Evolutionary conservation across 92 coral and sea anemone genomes (phyloP).

Genomic region (Palythoa caribaeorum): DNA sequence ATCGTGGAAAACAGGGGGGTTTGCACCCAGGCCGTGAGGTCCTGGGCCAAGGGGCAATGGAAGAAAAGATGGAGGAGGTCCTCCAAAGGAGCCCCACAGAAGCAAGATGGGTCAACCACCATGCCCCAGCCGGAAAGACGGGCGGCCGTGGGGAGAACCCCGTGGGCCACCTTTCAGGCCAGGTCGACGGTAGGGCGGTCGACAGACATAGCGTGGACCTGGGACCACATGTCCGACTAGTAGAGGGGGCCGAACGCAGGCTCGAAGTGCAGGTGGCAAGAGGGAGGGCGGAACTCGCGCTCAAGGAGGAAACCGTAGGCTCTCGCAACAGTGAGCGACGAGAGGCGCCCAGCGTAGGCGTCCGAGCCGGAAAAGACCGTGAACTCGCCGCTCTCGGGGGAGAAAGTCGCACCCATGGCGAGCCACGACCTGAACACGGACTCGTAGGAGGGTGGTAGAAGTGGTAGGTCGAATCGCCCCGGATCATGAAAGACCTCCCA

Average conservation of each 20-base stretch:
- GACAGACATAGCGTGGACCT: slow-evolving; percentile 8
- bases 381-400: too few species aligned
- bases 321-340: not conserved
- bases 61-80: slow-evolving; percentile 7
- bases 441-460: not conserved
- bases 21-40: not conserved
- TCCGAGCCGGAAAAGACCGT: not conserved
- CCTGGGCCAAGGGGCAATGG: not conserved
- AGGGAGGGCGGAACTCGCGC: not conserved
- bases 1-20: not conserved
- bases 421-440: not conserved
- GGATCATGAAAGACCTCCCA: not conserved
- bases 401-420: too few species aligned
- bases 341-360: not conserved
- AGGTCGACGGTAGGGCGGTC: slow-evolving; percentile 26
- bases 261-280: slow-evolving; percentile 21
- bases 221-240: slow-evolving; percentile 43
- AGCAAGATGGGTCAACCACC: slow-evolving; percentile 23
- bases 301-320: not conserved
- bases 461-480: not conserved
- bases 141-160: slow-evolving; percentile 42
- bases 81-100: not conserved
- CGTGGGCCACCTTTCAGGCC: slow-evolving; percentile 52
- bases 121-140: slow-evolving; percentile 29
- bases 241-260: slow-evolving; percentile 21